These are phyloP conservation scores for Drosophila simulans DNA, from an alignment of 1,140 invertebrate genomes.

Conservation along the genomic window DNA sequence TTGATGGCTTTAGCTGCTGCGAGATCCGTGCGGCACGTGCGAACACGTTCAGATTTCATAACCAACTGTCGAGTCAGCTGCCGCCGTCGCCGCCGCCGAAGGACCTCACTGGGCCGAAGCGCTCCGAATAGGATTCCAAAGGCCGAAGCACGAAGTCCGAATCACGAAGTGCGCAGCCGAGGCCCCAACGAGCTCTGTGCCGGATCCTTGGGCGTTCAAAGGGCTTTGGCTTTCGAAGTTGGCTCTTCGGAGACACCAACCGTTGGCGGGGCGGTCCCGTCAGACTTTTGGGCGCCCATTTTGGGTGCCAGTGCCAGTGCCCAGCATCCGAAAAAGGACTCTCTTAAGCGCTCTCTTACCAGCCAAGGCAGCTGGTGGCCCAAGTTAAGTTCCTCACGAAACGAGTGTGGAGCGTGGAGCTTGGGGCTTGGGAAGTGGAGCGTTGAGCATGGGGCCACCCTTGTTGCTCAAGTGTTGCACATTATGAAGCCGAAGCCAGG, in stretches of 20 bases:
- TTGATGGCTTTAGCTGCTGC: slow-evolving; percentile 68
- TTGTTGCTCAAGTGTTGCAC: slow-evolving; percentile 71
- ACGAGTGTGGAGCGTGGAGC: neutral
- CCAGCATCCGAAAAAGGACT: slow-evolving; percentile 37
- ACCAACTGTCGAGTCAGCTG: slow-evolving; percentile 73
- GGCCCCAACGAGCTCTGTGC: neutral
- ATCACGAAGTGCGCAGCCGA: neutral
- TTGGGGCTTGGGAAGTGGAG: too few relatives aligned
- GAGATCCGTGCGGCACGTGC: slow-evolving; percentile 80
- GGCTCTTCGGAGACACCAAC: slow-evolving; percentile 17
- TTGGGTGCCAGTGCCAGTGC: slow-evolving; percentile 40
- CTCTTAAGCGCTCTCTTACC: slow-evolving; percentile 46
- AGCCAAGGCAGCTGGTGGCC: neutral
- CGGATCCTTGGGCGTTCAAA: slow-evolving; percentile 28
- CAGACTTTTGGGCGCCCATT: slow-evolving; percentile 50
- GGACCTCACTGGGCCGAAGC: neutral
- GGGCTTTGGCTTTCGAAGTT: slow-evolving; percentile 52
- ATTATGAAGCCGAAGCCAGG: slow-evolving; percentile 68
- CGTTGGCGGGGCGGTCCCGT: slow-evolving; percentile 3
- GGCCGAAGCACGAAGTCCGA: neutral
- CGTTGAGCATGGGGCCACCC: slow-evolving; percentile 1
- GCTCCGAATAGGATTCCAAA: neutral
- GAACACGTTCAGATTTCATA: slow-evolving; percentile 81
- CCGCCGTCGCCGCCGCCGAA: slow-evolving; percentile 15
- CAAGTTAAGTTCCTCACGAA: slow-evolving; percentile 50